Conservation (phyloP, 2,797 vertebrate species). For the Distichodus sexfasciatus region DNA sequence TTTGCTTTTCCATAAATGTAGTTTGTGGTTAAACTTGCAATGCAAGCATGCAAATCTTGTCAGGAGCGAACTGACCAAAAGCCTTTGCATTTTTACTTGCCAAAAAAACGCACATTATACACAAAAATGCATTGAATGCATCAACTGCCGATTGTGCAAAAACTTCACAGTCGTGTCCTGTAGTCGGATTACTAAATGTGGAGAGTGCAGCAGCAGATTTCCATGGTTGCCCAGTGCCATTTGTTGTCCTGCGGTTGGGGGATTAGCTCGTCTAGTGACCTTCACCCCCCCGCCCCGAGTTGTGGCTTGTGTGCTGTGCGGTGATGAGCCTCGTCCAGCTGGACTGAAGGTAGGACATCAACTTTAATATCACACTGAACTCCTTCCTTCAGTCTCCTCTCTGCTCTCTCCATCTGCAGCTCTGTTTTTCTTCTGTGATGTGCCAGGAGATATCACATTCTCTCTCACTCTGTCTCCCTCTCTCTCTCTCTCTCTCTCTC, state of each 20-base stretch:
- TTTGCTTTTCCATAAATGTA: too few relatives aligned
- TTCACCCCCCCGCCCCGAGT: slow-evolving; percentile 27
- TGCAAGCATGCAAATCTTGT: too few relatives aligned
- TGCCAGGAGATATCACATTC: slow-evolving; percentile 47
- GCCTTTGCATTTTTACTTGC: too few relatives aligned
- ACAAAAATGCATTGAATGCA: too few relatives aligned
- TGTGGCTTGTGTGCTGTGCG: slow-evolving; percentile 37
- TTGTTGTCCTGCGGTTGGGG: slow-evolving; percentile 20
- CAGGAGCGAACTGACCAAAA: too few relatives aligned
- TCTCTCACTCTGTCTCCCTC: slow-evolving; percentile 15
- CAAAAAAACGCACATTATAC: too few relatives aligned
- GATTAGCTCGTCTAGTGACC: slow-evolving; percentile 20
- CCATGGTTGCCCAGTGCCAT: slow-evolving; percentile 30
- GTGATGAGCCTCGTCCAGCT: slow-evolving; percentile 24
- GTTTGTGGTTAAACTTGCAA: too few relatives aligned
- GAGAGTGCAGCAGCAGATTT: too few relatives aligned
- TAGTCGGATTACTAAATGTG: too few relatives aligned
- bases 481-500: slow-evolving; percentile 21
- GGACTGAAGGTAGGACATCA: slow-evolving; percentile 35
- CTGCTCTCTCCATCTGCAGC: slow-evolving; percentile 20
- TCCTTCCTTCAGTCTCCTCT: slow-evolving; percentile 12
- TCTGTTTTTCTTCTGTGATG: slow-evolving; percentile 23
- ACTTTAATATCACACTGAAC: slow-evolving; percentile 10
- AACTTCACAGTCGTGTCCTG: too few relatives aligned
- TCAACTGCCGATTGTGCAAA: too few relatives aligned